Percentiles rank a stretch among this genome's conserved stretches.
Conservation (phyloP, 1,140 invertebrate species). For the Heterodera carotae region DNA sequence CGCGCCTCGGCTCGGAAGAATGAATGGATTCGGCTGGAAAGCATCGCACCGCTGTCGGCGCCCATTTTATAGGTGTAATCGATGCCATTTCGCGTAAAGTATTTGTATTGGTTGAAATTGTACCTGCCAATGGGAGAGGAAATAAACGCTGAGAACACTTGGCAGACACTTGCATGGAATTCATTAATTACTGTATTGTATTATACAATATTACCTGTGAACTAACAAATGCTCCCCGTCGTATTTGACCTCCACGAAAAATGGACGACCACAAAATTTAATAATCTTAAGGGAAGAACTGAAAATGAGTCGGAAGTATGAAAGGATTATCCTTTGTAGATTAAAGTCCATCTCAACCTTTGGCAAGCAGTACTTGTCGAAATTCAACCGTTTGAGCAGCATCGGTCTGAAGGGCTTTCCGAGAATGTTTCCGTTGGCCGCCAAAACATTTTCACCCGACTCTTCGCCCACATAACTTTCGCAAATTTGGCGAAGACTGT, state of each 20-base stretch:
- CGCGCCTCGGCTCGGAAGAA: constrained; percentile 37
- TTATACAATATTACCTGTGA: constrained; percentile 39
- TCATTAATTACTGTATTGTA: no score
- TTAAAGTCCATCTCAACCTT: constrained; percentile 36
- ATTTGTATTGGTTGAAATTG: constrained; percentile 40
- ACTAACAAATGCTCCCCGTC: constrained; percentile 54
- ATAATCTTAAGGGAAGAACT: constrained; percentile 44
- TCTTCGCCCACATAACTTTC: constrained; percentile 32
- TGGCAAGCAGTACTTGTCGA: constrained; percentile 38
- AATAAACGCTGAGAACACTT: no score
- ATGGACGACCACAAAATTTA: constrained; percentile 46
- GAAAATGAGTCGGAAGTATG: background rate
- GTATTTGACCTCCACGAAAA: constrained; percentile 50
- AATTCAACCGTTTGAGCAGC: constrained; percentile 49
- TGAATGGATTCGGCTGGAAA: constrained; percentile 43
- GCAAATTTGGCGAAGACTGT: constrained; percentile 30
- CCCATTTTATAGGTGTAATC: constrained; percentile 47
- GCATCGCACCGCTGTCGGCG: constrained; percentile 11
- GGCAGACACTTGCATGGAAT: no score
- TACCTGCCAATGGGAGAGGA: constrained; percentile 13
- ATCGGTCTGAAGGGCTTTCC: constrained; percentile 49
- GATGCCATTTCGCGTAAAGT: constrained; percentile 46
- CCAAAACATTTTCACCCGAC: constrained; percentile 17
- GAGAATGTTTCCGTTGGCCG: constrained; percentile 26
- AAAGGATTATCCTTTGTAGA: background rate